Evolutionary conservation across 2,888 invertebrate genomes (phyloP).

Genomic region (Andrena haemorrhoa): DNA sequence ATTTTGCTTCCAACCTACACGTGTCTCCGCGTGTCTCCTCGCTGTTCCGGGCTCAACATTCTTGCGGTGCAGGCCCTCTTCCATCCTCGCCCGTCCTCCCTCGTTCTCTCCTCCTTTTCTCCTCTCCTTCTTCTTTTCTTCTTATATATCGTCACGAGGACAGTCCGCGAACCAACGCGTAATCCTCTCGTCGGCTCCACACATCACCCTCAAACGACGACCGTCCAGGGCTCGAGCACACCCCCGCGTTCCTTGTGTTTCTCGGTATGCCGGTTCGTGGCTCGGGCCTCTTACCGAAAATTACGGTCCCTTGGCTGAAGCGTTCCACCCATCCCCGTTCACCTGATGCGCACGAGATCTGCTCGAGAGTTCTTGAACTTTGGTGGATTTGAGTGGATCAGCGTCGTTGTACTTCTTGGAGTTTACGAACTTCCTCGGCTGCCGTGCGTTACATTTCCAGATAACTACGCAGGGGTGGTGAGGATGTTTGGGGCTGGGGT

Average conservation of each 20-base stretch:
- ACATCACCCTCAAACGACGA: conserved; percentile 44
- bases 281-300: conserved; percentile 33
- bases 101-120: conserved; percentile 54
- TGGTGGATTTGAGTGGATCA: background rate
- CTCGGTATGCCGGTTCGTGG: background rate
- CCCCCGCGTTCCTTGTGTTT: conserved; percentile 30
- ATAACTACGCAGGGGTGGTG: too few relatives aligned
- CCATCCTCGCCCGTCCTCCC: conserved; percentile 43
- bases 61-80: conserved; percentile 67
- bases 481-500: too few relatives aligned
- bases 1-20: conserved; percentile 80
- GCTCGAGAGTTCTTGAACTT: background rate
- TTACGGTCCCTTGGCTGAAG: conserved; percentile 24
- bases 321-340: background rate
- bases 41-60: conserved; percentile 80
- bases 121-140: conserved; percentile 45
- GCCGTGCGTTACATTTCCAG: too few relatives aligned
- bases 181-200: conserved; percentile 79
- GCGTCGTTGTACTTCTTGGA: too few relatives aligned
- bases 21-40: conserved; percentile 81
- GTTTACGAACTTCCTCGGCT: too few relatives aligned
- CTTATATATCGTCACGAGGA: conserved; percentile 61
- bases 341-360: background rate
- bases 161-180: conserved; percentile 77
- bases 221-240: conserved; percentile 42